phyloP scores from a whole-genome alignment of 2,797 vertebrate genomes.

The Ptychadena robeensis region DNA sequence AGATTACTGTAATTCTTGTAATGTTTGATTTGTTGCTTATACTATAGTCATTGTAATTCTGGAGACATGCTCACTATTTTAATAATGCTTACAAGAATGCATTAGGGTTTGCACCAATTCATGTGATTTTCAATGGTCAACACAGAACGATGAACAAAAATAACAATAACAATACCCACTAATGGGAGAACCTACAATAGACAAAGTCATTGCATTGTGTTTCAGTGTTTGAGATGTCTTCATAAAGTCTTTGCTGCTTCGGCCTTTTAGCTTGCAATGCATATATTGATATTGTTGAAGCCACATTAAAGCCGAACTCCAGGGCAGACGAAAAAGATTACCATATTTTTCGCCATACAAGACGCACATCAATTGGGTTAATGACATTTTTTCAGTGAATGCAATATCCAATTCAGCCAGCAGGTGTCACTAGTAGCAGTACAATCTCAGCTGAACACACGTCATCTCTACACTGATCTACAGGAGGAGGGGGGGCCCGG shows the following conservation, averaged over 20 bases:
- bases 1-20: conserved; percentile 12
- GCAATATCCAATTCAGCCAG: too few species aligned
- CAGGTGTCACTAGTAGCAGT: too few species aligned
- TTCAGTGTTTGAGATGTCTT: too few species aligned
- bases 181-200: background rate
- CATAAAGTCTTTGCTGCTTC: too few species aligned
- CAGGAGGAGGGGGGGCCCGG: too few species aligned
- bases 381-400: too few species aligned
- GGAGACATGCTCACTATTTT: background rate
- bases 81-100: background rate
- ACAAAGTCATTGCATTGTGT: background rate
- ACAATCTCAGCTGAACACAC: too few species aligned
- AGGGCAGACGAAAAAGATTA: too few species aligned
- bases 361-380: too few species aligned
- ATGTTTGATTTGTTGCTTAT: background rate
- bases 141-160: background rate
- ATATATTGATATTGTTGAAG: background rate
- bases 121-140: background rate
- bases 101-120: background rate
- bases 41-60: background rate
- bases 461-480: too few species aligned
- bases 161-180: background rate
- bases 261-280: background rate
- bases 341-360: too few species aligned
- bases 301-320: too few species aligned